Conservation (phyloP, 1,140 invertebrate species). For the Apis dorsata region DNA sequence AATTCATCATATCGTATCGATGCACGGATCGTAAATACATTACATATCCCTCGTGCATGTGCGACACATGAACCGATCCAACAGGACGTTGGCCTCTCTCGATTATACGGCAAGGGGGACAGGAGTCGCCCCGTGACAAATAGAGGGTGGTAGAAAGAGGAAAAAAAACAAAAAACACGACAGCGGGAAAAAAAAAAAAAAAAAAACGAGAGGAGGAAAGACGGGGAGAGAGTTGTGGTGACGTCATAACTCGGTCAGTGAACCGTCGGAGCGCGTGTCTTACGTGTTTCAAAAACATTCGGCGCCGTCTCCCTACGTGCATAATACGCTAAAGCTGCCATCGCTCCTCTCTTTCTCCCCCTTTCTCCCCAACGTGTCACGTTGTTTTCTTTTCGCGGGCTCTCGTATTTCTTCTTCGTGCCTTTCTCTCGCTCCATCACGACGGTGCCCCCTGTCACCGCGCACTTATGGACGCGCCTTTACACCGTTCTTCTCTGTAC, state of each 20-base stretch:
- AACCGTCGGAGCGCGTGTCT: constrained; percentile 66
- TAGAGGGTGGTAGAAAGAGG: constrained; percentile 34
- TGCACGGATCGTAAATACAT: not conserved
- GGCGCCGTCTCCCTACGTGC: constrained; percentile 59
- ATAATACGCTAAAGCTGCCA: constrained; percentile 27
- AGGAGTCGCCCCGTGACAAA: constrained; percentile 17
- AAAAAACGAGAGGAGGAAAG: not conserved
- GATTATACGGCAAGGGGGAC: constrained; percentile 37
- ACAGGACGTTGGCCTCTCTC: constrained; percentile 42
- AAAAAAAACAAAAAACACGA: not conserved
- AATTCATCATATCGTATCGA: constrained; percentile 8
- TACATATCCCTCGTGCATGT: not conserved
- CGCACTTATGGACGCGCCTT: constrained; percentile 13
- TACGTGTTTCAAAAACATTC: constrained; percentile 73
- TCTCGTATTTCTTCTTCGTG: constrained; percentile 46
- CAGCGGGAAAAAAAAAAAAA: constrained; percentile 10
- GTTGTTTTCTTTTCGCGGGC: constrained; percentile 27
- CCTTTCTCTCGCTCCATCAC: constrained; percentile 6
- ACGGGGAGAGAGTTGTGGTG: constrained; percentile 50
- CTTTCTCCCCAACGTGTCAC: not conserved
- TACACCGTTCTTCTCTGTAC: not conserved
- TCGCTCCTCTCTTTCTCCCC: not conserved
- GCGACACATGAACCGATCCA: constrained; percentile 15
- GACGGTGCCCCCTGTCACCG: not conserved
- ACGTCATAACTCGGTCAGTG: constrained; percentile 75